phyloP scores from a whole-genome alignment of 64 coral and sea anemone genomes.

The Dendronephthya gigantea region DNA sequence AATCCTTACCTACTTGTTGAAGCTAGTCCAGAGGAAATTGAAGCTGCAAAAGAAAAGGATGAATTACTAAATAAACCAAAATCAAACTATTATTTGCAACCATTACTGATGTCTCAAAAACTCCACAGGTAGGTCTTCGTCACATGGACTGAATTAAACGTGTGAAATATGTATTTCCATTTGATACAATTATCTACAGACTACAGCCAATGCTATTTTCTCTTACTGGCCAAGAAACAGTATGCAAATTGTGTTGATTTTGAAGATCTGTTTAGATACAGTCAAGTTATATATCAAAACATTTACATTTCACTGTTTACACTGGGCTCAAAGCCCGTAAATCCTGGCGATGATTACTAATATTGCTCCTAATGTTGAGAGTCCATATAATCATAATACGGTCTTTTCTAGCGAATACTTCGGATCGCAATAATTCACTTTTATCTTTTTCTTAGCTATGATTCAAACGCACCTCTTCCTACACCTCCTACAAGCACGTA shows the following conservation, averaged over 20 bases:
- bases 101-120: neutral
- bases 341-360: neutral
- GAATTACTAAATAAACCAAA: neutral
- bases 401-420: neutral
- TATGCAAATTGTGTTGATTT: no score
- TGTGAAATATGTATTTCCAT: no score
- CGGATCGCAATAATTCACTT: neutral
- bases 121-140: neutral
- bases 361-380: no score
- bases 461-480: neutral
- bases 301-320: no score
- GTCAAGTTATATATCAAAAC: no score
- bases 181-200: no score
- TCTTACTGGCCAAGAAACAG: no score
- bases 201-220: no score
- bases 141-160: no score
- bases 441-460: neutral
- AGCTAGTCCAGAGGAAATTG: constrained; percentile 1
- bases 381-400: neutral
- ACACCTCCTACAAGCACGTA: neutral
- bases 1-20: constrained; percentile 3
- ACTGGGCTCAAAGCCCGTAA: neutral
- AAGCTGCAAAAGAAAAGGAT: constrained; percentile 6
- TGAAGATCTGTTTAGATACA: no score
- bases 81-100: constrained; percentile 8